Percentiles rank a stretch among this genome's conserved stretches.
Conservation (phyloP, 2,888 invertebrate species). For the Aspidiotus destructor region DNA sequence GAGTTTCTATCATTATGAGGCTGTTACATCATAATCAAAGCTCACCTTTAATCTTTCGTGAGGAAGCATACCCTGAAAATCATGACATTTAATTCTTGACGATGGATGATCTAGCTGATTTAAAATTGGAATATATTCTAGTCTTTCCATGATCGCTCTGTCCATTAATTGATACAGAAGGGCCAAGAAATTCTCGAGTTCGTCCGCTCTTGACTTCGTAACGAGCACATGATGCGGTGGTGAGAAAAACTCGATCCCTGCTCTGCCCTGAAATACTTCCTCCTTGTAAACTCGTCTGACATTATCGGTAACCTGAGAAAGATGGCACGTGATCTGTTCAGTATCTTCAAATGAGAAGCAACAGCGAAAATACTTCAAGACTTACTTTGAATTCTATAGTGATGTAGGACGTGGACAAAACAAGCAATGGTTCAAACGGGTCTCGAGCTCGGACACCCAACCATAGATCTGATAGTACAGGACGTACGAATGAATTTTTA, state of each 20-base stretch:
- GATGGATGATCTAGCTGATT: not conserved
- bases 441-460: slow-evolving; percentile 10
- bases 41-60: too few relatives aligned
- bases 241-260: slow-evolving; percentile 20
- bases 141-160: slow-evolving; percentile 11
- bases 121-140: slow-evolving; percentile 20
- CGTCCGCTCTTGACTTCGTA: not conserved
- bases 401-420: slow-evolving; percentile 8
- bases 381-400: slow-evolving; percentile 21
- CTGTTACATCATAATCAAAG: too few relatives aligned
- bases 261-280: slow-evolving; percentile 13
- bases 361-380: not conserved
- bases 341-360: too few relatives aligned
- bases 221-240: slow-evolving; percentile 24
- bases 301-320: slow-evolving; percentile 15
- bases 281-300: slow-evolving; percentile 19
- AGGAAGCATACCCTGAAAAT: too few relatives aligned
- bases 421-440: slow-evolving; percentile 16
- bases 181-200: slow-evolving; percentile 12
- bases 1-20: too few relatives aligned
- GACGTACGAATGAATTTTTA: slow-evolving; percentile 13
- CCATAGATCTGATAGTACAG: slow-evolving; percentile 10
- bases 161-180: slow-evolving; percentile 3
- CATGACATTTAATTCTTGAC: not conserved
- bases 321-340: not conserved